Evolutionary conservation across 2,113 vertebrate genomes (phyloP).

Genomic region (Zosterops japonicus): DNA sequence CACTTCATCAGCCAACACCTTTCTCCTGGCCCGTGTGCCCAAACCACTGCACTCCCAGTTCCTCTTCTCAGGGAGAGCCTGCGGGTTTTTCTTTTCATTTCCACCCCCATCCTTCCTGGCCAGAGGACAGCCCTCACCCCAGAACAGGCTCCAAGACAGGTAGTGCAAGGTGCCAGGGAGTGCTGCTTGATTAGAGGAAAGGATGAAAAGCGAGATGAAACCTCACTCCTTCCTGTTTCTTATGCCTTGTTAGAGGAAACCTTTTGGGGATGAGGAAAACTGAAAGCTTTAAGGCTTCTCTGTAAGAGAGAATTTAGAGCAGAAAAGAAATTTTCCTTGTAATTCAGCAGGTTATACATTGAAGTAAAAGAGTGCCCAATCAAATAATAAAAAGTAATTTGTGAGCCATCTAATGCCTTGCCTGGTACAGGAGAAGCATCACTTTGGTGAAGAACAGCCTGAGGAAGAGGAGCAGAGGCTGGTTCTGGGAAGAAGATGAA

Average conservation of each 20-base stretch:
- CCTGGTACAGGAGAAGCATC: neutral
- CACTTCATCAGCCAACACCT: neutral
- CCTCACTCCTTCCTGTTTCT: neutral
- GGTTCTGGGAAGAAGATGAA: neutral
- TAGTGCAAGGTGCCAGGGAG: neutral
- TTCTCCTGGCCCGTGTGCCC: neutral
- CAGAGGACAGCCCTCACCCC: neutral
- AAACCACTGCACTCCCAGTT: neutral
- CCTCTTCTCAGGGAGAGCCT: neutral
- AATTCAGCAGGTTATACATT: neutral
- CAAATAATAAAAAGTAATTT: neutral
- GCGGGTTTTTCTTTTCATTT: neutral
- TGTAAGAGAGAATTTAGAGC: neutral
- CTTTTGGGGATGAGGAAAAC: neutral
- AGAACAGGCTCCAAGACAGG: constrained; percentile 40
- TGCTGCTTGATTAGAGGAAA: constrained; percentile 2
- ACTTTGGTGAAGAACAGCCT: neutral
- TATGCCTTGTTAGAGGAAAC: neutral
- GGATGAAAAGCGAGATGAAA: neutral
- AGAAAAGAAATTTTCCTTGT: neutral
- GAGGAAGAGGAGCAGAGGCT: neutral
- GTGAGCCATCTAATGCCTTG: neutral
- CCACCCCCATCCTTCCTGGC: neutral
- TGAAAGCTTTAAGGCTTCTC: neutral
- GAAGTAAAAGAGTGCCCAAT: neutral